A percentile compares a stretch with the other conserved stretches of the same genome.
Conservation (phyloP, 2,888 invertebrate genomes). For the Coelinius sp. region DNA sequence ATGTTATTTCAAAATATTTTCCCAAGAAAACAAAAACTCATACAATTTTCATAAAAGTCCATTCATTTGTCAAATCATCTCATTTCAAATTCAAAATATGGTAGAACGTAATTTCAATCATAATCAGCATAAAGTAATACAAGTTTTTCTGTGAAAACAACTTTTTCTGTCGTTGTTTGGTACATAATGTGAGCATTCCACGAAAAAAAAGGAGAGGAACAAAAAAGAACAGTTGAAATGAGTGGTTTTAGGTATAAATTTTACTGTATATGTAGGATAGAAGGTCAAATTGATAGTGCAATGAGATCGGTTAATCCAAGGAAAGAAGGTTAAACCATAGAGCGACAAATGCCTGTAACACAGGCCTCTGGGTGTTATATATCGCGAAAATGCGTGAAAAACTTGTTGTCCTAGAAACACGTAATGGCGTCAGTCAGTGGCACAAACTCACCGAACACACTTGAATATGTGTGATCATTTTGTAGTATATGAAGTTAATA, state of each 20-base stretch:
- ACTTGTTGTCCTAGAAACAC: conserved; percentile 65
- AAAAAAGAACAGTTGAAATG: background rate
- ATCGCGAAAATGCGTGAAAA: conserved; percentile 65
- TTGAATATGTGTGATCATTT: conserved; percentile 28
- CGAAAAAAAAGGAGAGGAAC: background rate
- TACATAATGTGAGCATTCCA: background rate
- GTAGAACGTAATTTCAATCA: background rate
- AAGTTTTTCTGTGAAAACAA: background rate
- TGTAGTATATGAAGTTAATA: background rate
- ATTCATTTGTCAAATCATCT: background rate
- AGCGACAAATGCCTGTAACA: conserved; percentile 17
- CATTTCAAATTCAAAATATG: background rate
- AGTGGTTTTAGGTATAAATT: conserved; percentile 34
- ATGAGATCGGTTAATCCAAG: conserved; percentile 46
- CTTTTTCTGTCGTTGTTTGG: background rate
- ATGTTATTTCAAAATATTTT: background rate
- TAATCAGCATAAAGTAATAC: background rate
- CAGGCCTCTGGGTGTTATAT: conserved; percentile 40
- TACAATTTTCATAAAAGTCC: background rate
- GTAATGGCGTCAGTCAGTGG: conserved; percentile 59
- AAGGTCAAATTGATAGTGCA: conserved; percentile 34
- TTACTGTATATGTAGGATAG: conserved; percentile 30
- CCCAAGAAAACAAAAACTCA: background rate
- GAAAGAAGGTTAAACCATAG: conserved; percentile 59
- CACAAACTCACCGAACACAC: conserved; percentile 53